Evolutionary conservation across 2,113 vertebrate genomes (phyloP).

Genomic region (Corynorhinus townsendii): DNA sequence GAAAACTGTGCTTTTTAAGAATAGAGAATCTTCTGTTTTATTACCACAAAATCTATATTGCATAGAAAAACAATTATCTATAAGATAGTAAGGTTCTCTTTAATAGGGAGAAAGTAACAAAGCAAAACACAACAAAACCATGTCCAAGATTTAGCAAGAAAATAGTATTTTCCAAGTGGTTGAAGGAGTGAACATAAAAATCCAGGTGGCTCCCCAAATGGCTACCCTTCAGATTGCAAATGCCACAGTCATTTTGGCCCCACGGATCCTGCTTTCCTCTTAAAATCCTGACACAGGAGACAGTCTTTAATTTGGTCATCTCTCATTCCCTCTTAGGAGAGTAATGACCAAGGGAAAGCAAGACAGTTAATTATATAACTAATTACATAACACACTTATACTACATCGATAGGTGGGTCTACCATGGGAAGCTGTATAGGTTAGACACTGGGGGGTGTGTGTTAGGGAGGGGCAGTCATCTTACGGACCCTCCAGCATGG

Average conservation of each 20-base stretch:
- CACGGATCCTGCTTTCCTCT: neutral
- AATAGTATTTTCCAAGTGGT: neutral
- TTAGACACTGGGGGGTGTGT: no score
- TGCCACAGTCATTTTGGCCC: neutral
- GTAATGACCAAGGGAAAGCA: neutral
- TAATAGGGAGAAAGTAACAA: neutral
- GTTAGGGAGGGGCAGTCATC: rapidly evolving
- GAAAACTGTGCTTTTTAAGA: no score
- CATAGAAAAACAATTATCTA: neutral
- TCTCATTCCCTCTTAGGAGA: neutral
- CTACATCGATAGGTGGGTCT: neutral
- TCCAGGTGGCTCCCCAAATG: neutral
- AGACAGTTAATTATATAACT: neutral
- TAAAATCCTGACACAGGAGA: neutral
- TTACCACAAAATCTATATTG: neutral
- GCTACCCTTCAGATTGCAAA: neutral
- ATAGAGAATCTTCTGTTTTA: neutral
- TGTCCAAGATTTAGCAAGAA: neutral
- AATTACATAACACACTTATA: neutral
- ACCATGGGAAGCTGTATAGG: neutral
- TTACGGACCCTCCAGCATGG: neutral
- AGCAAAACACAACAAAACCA: neutral
- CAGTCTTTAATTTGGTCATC: neutral
- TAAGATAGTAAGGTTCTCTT: neutral
- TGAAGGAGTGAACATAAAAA: neutral